These are phyloP conservation scores for Pogonocherus hispidulus DNA, from an alignment of 2,888 invertebrate species.

Conservation along the genomic window DNA sequence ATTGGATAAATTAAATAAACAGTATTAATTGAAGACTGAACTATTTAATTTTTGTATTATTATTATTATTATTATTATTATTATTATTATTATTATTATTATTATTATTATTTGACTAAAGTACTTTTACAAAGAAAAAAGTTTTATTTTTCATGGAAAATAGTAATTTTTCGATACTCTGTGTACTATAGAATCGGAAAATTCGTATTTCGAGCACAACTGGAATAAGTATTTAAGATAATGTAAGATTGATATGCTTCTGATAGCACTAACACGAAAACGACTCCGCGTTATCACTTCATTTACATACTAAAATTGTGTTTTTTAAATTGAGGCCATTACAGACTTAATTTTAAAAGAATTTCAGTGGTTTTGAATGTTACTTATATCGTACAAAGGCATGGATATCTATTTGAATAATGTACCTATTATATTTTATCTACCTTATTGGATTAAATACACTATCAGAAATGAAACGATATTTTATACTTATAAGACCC, in stretches of 20 bases:
- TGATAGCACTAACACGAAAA: constrained; percentile 46
- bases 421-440: neutral
- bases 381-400: constrained; percentile 6
- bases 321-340: constrained; percentile 34
- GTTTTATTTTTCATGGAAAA: no score
- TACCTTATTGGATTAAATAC: neutral
- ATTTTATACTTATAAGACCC: no score
- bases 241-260: constrained; percentile 57
- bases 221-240: constrained; percentile 52
- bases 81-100: no score
- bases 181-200: constrained; percentile 32
- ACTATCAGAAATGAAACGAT: no score
- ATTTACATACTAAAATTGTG: constrained; percentile 44
- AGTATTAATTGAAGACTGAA: no score
- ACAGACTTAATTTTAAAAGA: constrained; percentile 28
- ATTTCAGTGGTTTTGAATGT: constrained; percentile 18
- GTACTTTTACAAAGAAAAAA: no score
- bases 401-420: constrained; percentile 24
- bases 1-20: no score
- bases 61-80: no score
- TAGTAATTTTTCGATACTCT: constrained; percentile 38
- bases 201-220: constrained; percentile 36
- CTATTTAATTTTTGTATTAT: no score
- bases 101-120: no score
- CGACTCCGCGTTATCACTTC: constrained; percentile 41